Evolutionary conservation across 2,888 invertebrate species (phyloP).

Genomic region (Nasonovia ribisnigri): DNA sequence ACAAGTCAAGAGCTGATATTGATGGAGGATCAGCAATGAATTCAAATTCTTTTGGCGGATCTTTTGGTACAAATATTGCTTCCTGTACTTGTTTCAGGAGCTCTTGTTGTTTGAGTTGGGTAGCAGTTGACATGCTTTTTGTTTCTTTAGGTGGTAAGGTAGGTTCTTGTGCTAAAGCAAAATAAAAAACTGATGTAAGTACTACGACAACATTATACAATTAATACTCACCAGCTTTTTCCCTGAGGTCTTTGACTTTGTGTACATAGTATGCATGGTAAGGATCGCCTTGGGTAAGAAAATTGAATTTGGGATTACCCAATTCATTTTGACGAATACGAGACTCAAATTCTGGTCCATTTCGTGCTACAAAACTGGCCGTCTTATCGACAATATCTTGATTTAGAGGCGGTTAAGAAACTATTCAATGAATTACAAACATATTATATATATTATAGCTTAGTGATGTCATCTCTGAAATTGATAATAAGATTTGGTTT

Average conservation of each 20-base stretch:
- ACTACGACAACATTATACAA: neutral
- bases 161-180: constrained; percentile 71
- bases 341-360: constrained; percentile 99
- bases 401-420: constrained; percentile 68
- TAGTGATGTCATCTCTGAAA: neutral
- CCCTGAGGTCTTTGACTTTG: constrained; percentile 95
- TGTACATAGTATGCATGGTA: constrained; percentile 99
- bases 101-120: constrained; percentile 89
- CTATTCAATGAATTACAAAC: constrained; percentile 7
- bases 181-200: neutral
- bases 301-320: constrained; percentile 98
- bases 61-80: constrained; percentile 85
- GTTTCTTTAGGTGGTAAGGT: constrained; percentile 67
- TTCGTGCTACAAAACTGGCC: constrained; percentile 98
- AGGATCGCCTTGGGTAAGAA: constrained; percentile 95
- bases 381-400: constrained; percentile 99
- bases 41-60: constrained; percentile 92
- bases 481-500: neutral
- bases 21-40: constrained; percentile 98
- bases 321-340: constrained; percentile 97
- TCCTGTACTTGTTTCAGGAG: constrained; percentile 81
- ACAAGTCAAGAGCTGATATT: constrained; percentile 96
- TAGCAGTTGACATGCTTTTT: constrained; percentile 69
- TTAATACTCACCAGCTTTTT: constrained; percentile 79
- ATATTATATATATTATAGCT: neutral